A percentile compares a stretch with the other conserved stretches of the same genome.
Conservation (phyloP, 1,140 invertebrate genomes). For the Andricus grossulariae region DNA sequence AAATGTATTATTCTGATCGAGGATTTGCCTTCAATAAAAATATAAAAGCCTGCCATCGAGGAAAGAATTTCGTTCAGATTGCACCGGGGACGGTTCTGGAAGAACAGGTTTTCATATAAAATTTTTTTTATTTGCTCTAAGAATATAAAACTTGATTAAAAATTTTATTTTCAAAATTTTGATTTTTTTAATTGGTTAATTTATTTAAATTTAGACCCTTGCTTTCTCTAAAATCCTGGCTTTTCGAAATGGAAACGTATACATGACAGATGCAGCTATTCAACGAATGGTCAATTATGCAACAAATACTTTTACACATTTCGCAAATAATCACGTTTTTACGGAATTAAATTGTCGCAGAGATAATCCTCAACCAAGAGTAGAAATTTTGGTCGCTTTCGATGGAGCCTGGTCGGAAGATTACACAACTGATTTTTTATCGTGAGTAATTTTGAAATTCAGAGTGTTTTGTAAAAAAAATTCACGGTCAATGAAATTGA, state of each 20-base stretch:
- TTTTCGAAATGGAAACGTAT: slow-evolving; percentile 52
- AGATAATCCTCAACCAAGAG: slow-evolving; percentile 60
- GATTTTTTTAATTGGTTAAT: slow-evolving; percentile 12
- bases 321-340: slow-evolving; percentile 54
- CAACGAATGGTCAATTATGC: slow-evolving; percentile 50
- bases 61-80: slow-evolving; percentile 67
- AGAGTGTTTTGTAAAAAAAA: no score
- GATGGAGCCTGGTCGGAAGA: slow-evolving; percentile 76
- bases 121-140: neutral
- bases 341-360: slow-evolving; percentile 63
- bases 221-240: slow-evolving; percentile 59
- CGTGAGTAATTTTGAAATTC: slow-evolving; percentile 68
- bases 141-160: neutral
- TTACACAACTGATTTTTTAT: slow-evolving; percentile 76
- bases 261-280: slow-evolving; percentile 55
- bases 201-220: slow-evolving; percentile 49
- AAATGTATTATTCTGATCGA: slow-evolving; percentile 82
- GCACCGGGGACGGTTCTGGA: slow-evolving; percentile 55
- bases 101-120: slow-evolving; percentile 59
- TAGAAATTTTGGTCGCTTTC: slow-evolving; percentile 75
- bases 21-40: slow-evolving; percentile 77
- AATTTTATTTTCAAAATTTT: neutral
- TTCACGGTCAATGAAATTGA: no score
- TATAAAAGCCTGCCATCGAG: slow-evolving; percentile 78
- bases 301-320: slow-evolving; percentile 50